Conservation (phyloP, 2,797 vertebrate species). For the Falco berigora region DNA sequence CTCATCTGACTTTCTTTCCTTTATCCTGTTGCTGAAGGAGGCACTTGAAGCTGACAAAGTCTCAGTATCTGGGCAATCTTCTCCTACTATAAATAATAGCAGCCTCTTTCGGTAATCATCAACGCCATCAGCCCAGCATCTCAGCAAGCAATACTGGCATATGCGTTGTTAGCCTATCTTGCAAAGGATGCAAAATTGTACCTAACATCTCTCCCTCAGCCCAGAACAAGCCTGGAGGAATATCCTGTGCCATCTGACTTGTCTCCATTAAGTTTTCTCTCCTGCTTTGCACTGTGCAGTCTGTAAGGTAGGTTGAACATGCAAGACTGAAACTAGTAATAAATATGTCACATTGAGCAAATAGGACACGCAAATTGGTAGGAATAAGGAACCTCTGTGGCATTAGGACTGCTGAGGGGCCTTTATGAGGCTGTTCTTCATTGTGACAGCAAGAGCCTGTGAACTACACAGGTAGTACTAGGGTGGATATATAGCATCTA, state of each 20-base stretch:
- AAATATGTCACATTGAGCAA: slow-evolving; percentile 33
- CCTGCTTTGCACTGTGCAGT: not conserved
- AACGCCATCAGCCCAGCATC: not conserved
- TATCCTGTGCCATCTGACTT: not conserved
- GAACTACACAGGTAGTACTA: not conserved
- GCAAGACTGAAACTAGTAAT: slow-evolving; percentile 18
- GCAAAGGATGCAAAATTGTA: not conserved
- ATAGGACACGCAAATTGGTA: slow-evolving; percentile 4
- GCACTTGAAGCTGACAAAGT: not conserved
- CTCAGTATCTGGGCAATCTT: not conserved
- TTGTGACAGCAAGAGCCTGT: not conserved
- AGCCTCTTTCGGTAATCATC: not conserved
- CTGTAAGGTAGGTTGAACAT: slow-evolving; percentile 9
- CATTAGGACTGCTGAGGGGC: not conserved
- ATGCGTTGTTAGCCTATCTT: not conserved
- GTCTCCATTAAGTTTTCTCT: slow-evolving; percentile 8
- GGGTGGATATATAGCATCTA: not conserved
- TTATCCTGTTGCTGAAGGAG: not conserved
- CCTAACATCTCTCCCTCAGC: not conserved
- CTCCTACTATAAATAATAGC: not conserved
- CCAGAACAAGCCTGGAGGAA: not conserved
- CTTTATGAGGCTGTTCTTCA: slow-evolving; percentile 27
- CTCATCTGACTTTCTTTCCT: not conserved
- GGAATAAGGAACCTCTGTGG: not conserved
- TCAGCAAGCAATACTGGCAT: not conserved